Conservation (phyloP, 2,113 vertebrate species). For the Cyprinodon tularosa region DNA sequence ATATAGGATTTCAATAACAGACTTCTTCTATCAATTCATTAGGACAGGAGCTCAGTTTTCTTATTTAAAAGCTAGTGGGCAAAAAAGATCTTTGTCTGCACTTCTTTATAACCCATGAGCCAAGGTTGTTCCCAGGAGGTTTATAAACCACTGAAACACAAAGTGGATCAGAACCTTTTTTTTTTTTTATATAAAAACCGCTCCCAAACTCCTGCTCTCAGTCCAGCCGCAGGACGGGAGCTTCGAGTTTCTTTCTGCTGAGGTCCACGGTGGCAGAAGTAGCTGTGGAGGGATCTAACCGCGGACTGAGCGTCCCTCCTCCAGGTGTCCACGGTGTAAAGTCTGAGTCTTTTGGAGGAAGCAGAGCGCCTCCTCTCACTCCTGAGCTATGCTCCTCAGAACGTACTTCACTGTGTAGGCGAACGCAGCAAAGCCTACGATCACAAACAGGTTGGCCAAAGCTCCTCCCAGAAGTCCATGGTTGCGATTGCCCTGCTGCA, state of each 20-base stretch:
- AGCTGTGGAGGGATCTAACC: conserved; percentile 48
- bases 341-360: conserved; percentile 58
- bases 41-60: neutral
- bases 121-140: conserved; percentile 54
- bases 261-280: conserved; percentile 62
- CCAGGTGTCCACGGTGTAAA: conserved; percentile 52
- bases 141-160: conserved; percentile 60
- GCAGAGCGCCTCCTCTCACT: conserved; percentile 79
- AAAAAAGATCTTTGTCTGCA: neutral
- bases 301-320: conserved; percentile 52
- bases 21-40: too few relatives aligned
- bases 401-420: conserved; percentile 99
- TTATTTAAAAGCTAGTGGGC: neutral
- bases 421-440: conserved; percentile 96
- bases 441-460: conserved; percentile 96
- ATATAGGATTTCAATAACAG: neutral
- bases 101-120: conserved; percentile 68
- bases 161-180: conserved; percentile 55
- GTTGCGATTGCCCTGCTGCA: conserved; percentile 94
- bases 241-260: conserved; percentile 52
- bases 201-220: conserved; percentile 23
- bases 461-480: conserved; percentile 96
- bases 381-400: conserved; percentile 97
- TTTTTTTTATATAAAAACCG: conserved; percentile 38
- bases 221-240: conserved; percentile 32